Conservation (phyloP, 2,113 vertebrate species). For the Tragelaphus buxtoni region DNA sequence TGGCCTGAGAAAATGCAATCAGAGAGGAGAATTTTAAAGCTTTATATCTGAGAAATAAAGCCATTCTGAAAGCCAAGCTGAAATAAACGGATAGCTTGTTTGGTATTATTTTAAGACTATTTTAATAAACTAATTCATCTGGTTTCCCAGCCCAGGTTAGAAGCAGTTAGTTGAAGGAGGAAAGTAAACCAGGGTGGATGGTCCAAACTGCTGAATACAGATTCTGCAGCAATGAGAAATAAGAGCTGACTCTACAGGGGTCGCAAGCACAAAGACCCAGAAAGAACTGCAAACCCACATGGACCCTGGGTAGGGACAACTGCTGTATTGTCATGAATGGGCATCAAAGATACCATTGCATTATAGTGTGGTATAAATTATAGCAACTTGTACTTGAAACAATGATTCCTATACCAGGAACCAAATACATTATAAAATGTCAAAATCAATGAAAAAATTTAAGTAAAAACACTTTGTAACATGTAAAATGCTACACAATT, state of each 20-base stretch:
- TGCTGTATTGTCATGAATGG: neutral
- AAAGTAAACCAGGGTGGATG: neutral
- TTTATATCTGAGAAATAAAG: neutral
- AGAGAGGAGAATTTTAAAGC: neutral
- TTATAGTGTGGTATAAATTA: neutral
- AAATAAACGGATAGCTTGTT: neutral
- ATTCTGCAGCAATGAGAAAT: neutral
- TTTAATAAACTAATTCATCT: neutral
- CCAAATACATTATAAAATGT: neutral
- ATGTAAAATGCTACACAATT: neutral
- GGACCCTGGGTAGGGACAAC: neutral
- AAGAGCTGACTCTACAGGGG: neutral
- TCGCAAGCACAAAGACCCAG: neutral
- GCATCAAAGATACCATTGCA: neutral
- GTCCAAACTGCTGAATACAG: neutral
- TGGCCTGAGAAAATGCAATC: neutral
- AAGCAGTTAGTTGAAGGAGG: neutral
- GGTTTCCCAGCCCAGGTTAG: neutral
- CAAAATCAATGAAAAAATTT: neutral
- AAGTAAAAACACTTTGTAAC: neutral
- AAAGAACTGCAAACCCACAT: neutral
- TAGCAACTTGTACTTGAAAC: neutral
- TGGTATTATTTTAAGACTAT: neutral
- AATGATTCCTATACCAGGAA: neutral
- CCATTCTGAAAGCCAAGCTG: neutral